These are phyloP conservation scores for Megalurothrips usitatus DNA, from an alignment of 2,888 invertebrate species.

Conservation along the genomic window DNA sequence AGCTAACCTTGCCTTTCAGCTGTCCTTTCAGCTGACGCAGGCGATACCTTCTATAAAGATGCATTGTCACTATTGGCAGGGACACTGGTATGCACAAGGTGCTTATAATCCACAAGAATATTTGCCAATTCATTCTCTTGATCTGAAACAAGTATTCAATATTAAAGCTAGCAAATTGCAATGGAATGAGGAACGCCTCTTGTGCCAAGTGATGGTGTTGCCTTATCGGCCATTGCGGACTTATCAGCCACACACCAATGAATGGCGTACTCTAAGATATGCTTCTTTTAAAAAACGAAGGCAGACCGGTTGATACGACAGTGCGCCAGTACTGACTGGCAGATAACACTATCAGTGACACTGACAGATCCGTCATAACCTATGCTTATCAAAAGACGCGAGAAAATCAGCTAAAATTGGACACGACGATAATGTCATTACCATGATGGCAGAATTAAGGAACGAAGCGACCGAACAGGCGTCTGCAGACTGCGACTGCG, in stretches of 20 bases:
- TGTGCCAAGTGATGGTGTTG: too few relatives aligned
- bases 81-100: slow-evolving; percentile 43
- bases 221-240: too few relatives aligned
- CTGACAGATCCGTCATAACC: background rate
- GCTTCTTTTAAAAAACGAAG: background rate
- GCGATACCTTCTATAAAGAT: slow-evolving; percentile 28
- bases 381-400: background rate
- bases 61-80: slow-evolving; percentile 30
- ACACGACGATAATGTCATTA: background rate
- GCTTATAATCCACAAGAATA: slow-evolving; percentile 46
- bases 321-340: background rate
- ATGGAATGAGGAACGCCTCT: background rate
- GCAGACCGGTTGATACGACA: background rate
- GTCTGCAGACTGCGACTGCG: too few relatives aligned
- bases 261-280: too few relatives aligned
- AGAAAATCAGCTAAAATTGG: too few relatives aligned
- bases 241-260: too few relatives aligned
- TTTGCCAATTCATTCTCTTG: slow-evolving; percentile 40
- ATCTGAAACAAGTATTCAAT: background rate
- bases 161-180: background rate
- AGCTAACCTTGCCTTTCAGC: slow-evolving; percentile 35
- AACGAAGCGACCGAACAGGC: too few relatives aligned
- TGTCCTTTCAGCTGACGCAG: slow-evolving; percentile 31
- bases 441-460: background rate
- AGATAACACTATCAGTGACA: background rate